Conservation (phyloP, 2,888 invertebrate genomes). For the Cyrtodaria siliqua region DNA sequence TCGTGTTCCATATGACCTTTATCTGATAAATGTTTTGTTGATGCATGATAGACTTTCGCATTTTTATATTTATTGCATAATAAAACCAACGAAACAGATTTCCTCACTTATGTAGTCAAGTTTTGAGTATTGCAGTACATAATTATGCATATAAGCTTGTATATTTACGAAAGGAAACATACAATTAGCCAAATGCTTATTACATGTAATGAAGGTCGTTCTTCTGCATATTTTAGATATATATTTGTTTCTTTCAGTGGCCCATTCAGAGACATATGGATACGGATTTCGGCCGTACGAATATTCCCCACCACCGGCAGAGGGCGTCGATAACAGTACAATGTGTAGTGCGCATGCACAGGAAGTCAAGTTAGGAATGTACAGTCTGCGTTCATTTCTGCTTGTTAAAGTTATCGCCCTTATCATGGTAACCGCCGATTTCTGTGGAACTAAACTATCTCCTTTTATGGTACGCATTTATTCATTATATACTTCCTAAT, state of each 20-base stretch:
- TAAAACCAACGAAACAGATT: no score
- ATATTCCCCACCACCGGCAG: constrained; percentile 69
- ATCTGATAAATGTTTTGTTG: no score
- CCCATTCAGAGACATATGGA: constrained; percentile 77
- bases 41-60: no score
- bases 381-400: constrained; percentile 78
- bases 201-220: no score
- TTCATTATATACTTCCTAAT: not conserved
- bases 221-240: no score
- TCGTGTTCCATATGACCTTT: no score
- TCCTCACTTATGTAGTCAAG: no score
- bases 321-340: constrained; percentile 11
- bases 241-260: constrained; percentile 72
- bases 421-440: constrained; percentile 51
- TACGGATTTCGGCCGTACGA: constrained; percentile 82
- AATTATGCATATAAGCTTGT: no score
- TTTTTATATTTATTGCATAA: no score
- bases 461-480: constrained; percentile 74
- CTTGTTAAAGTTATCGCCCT: constrained; percentile 70
- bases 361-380: constrained; percentile 77
- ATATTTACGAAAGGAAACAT: no score
- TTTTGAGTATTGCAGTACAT: no score
- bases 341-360: constrained; percentile 31
- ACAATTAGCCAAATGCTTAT: no score
- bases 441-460: constrained; percentile 47